phyloP scores from a whole-genome alignment of 1,140 invertebrate genomes.

The Tetranychus urticae region DNA sequence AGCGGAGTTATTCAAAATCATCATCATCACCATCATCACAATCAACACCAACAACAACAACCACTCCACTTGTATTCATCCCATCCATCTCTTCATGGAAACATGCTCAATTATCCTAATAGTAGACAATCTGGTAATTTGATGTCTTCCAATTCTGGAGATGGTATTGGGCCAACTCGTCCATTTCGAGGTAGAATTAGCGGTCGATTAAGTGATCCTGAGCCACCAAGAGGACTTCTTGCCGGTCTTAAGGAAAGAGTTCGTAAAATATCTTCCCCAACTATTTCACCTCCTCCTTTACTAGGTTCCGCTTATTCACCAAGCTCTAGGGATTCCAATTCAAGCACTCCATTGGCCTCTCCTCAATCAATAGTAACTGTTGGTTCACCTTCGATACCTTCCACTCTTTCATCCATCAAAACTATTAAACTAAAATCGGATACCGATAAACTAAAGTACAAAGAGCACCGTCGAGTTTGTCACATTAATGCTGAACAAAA shows the following conservation, averaged over 20 bases:
- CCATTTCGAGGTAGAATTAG: no score
- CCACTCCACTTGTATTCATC: background rate
- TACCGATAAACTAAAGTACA: conserved; percentile 11
- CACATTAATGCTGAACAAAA: conserved; percentile 97
- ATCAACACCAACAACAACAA: background rate
- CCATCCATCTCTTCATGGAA: no score
- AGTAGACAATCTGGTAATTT: no score
- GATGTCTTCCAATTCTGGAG: no score
- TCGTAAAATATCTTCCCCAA: background rate
- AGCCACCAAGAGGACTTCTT: no score
- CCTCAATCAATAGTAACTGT: background rate
- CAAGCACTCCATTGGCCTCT: background rate
- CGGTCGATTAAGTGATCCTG: no score
- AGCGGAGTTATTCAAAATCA: background rate
- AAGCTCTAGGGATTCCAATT: background rate
- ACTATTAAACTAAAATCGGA: background rate
- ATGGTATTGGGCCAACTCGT: no score
- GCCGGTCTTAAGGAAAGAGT: background rate
- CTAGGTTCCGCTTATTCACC: background rate
- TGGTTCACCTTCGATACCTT: background rate
- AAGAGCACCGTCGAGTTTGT: conserved; percentile 26
- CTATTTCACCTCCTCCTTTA: background rate
- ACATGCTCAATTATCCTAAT: no score
- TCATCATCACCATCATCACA: background rate
- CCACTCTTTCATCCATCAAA: background rate